These are phyloP conservation scores for Philopotamus ludificatus DNA, from an alignment of 1,140 invertebrate species.

Conservation along the genomic window DNA sequence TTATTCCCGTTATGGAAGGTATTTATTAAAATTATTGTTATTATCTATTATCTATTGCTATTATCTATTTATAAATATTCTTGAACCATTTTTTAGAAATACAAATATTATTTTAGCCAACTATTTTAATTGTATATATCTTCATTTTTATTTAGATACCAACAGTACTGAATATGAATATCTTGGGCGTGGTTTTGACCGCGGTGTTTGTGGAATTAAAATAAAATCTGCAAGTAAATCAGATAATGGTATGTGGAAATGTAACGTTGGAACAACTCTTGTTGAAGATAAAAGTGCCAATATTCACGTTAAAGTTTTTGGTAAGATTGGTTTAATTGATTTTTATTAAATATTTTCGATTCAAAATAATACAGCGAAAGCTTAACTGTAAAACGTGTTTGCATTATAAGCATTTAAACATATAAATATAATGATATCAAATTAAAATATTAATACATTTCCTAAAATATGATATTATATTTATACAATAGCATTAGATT, in stretches of 20 bases:
- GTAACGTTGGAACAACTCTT: conserved; percentile 23
- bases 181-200: conserved; percentile 28
- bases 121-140: too few species aligned
- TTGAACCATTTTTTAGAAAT: too few species aligned
- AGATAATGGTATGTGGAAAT: conserved; percentile 31
- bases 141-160: too few species aligned
- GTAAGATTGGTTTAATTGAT: too few species aligned
- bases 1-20: conserved; percentile 20
- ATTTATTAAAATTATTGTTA: too few species aligned
- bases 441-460: too few species aligned
- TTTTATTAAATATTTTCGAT: background rate
- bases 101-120: too few species aligned
- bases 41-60: too few species aligned
- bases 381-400: background rate
- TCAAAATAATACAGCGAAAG: background rate
- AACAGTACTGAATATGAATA: conserved; percentile 23
- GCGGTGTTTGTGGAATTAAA: conserved; percentile 35
- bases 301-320: conserved; percentile 24
- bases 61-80: too few species aligned
- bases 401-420: background rate
- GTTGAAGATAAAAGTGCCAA: background rate
- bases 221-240: conserved; percentile 14
- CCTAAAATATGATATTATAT: too few species aligned
- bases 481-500: too few species aligned
- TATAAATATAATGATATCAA: too few species aligned